A percentile compares a stretch with the other conserved stretches of the same genome.
phyloP scores from a whole-genome alignment of 1,140 invertebrate genomes.

The Drosophila burlai region DNA sequence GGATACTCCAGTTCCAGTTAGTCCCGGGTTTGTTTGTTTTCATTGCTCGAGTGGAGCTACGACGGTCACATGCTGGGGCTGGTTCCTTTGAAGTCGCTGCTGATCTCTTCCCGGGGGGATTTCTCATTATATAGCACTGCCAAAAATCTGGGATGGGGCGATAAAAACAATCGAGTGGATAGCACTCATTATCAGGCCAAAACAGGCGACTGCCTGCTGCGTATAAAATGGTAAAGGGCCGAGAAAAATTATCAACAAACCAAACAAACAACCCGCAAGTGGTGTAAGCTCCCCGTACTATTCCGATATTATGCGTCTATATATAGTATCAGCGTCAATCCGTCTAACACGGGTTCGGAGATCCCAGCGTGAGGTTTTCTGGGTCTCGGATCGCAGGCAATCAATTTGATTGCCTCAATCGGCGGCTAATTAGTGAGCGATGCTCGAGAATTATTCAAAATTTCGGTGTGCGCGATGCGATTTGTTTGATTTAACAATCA shows the following conservation, averaged over 20 bases:
- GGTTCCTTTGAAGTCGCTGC: conserved; percentile 64
- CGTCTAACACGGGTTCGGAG: conserved; percentile 56
- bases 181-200: conserved; percentile 70
- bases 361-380: conserved; percentile 57
- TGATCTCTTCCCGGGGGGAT: conserved; percentile 47
- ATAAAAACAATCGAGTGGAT: conserved; percentile 62
- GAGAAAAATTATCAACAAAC: conserved; percentile 78
- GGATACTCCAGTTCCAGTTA: conserved; percentile 29
- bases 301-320: conserved; percentile 54
- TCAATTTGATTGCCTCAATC: conserved; percentile 84
- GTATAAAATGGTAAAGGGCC: conserved; percentile 70
- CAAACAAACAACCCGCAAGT: conserved; percentile 48
- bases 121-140: conserved; percentile 60
- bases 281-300: conserved; percentile 37
- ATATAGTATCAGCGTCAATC: conserved; percentile 73
- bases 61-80: conserved; percentile 66
- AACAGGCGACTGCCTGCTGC: conserved; percentile 62
- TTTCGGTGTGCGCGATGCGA: conserved; percentile 39
- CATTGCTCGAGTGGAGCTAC: conserved; percentile 29
- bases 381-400: conserved; percentile 47
- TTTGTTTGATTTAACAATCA: conserved; percentile 59
- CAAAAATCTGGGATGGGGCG: conserved; percentile 15
- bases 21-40: conserved; percentile 58
- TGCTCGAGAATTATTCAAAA: conserved; percentile 60
- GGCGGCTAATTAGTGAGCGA: conserved; percentile 75